Conservation (phyloP, 2,113 vertebrate species). For the Esox niger region DNA sequence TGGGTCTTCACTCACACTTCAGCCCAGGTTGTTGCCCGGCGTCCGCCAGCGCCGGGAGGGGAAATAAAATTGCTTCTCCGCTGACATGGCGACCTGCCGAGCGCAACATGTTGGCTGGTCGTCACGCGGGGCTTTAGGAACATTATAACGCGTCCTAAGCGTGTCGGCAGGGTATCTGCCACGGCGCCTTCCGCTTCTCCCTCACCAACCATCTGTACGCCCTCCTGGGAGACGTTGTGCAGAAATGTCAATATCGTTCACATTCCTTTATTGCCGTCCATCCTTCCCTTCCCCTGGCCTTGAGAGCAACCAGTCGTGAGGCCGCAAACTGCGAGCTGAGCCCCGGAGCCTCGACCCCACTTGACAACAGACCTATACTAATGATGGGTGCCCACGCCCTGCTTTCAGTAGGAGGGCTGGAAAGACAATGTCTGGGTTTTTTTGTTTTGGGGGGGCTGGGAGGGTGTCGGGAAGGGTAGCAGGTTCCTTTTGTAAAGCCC, state of each 20-base stretch:
- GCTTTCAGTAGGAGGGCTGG: slow-evolving; percentile 48
- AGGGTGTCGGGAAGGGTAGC: slow-evolving; percentile 24
- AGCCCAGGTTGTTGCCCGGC: slow-evolving; percentile 14
- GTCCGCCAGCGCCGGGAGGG: background rate
- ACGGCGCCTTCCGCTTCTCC: background rate
- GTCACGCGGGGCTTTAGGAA: slow-evolving; percentile 23
- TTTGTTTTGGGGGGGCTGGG: slow-evolving; percentile 17
- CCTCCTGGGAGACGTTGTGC: background rate
- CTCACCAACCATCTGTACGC: slow-evolving; percentile 38
- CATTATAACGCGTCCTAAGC: slow-evolving; percentile 34
- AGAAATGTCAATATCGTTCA: slow-evolving; percentile 16
- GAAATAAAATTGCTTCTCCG: slow-evolving; percentile 23
- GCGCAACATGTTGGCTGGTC: slow-evolving; percentile 46
- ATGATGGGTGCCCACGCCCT: slow-evolving; percentile 40
- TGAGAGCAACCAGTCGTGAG: background rate
- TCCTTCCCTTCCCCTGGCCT: slow-evolving; percentile 1
- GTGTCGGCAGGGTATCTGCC: slow-evolving; percentile 21
- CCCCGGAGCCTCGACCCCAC: background rate
- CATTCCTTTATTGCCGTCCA: slow-evolving; percentile 30
- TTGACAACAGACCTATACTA: slow-evolving; percentile 46
- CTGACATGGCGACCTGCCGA: background rate
- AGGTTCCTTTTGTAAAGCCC: slow-evolving; percentile 25
- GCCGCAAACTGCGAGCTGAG: background rate
- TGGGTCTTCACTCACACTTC: background rate
- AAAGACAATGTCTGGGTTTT: slow-evolving; percentile 41